These are phyloP conservation scores for Sterna hirundo DNA, from an alignment of 2,113 vertebrate genomes.

Conservation along the genomic window DNA sequence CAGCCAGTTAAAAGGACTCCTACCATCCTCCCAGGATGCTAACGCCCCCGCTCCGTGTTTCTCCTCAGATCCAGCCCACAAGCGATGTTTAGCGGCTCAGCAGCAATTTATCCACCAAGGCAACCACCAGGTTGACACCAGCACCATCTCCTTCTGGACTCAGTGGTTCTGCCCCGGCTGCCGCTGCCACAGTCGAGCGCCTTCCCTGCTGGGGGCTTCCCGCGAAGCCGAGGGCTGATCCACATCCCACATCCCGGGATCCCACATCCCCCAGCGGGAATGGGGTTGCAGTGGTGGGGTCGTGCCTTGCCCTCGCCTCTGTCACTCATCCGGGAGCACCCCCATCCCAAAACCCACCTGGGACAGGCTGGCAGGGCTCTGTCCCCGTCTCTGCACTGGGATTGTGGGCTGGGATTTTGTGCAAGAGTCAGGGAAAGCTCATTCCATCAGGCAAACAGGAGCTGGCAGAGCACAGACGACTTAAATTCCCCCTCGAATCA, in stretches of 20 bases:
- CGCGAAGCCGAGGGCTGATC: background rate
- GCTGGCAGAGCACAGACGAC: rapidly evolving
- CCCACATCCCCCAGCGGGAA: background rate
- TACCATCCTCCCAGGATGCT: background rate
- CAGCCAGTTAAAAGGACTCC: rapidly evolving
- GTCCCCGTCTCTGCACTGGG: background rate
- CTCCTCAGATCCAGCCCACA: background rate
- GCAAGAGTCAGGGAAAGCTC: background rate
- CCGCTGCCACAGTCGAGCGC: background rate
- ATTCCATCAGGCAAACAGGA: background rate
- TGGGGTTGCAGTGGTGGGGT: background rate
- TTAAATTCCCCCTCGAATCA: background rate
- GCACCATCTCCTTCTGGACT: background rate
- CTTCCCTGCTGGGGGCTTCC: background rate
- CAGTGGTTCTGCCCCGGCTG: rapidly evolving
- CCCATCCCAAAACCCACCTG: background rate
- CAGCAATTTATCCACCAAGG: background rate
- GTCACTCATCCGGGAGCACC: background rate
- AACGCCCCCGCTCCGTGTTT: background rate
- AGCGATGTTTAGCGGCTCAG: background rate
- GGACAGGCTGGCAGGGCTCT: background rate
- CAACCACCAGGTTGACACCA: background rate
- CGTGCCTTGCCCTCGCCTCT: background rate
- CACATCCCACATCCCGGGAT: background rate
- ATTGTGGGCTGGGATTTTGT: background rate